These are phyloP conservation scores for Oligia latruncula DNA, from an alignment of 2,888 invertebrate genomes.

Conservation along the genomic window DNA sequence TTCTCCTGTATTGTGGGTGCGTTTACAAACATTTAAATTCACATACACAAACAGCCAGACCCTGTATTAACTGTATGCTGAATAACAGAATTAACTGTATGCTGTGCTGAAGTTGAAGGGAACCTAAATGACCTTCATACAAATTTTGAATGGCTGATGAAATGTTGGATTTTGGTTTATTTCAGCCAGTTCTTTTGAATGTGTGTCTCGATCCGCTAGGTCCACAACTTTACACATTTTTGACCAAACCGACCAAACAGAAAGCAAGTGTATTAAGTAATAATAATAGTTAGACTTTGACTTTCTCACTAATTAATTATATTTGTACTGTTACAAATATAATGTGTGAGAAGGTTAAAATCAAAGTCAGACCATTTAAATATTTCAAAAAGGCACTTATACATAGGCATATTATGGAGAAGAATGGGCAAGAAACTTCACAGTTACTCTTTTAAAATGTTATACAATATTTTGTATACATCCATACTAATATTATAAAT, in stretches of 20 bases:
- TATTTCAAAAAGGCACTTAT: not conserved
- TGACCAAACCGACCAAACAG: not conserved
- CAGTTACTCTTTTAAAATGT: not conserved
- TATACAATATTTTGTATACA: not conserved
- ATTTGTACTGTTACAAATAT: not conserved
- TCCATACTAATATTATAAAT: no score
- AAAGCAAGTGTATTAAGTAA: not conserved
- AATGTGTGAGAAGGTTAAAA: not conserved
- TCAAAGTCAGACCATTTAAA: not conserved
- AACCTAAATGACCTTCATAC: not conserved
- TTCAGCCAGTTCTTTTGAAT: not conserved
- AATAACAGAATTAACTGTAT: no score
- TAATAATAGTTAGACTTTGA: no score
- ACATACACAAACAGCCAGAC: no score
- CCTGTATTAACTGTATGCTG: no score
- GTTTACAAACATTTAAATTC: no score
- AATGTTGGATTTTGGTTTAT: not conserved
- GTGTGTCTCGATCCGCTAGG: no score
- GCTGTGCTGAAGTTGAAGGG: constrained; percentile 1
- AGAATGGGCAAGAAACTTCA: not conserved
- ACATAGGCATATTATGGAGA: not conserved
- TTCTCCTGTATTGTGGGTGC: no score
- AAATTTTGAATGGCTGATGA: not conserved
- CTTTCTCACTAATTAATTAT: no score
- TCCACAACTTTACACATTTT: not conserved